Evolutionary conservation across 1,140 invertebrate species (phyloP).

Genomic region (Spodoptera litura): DNA sequence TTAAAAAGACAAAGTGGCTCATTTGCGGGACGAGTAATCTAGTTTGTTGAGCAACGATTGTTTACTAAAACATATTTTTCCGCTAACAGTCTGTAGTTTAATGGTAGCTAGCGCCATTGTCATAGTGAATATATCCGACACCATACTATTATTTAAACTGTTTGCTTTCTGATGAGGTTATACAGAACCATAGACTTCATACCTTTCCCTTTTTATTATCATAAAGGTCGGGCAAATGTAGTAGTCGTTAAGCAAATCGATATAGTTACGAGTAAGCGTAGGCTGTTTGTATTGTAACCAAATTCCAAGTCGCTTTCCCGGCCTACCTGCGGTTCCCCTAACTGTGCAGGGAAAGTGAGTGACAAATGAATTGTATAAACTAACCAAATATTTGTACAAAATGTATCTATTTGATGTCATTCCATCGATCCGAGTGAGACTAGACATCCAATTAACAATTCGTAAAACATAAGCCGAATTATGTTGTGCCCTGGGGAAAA

Average conservation of each 20-base stretch:
- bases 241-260: no score
- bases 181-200: neutral
- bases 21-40: neutral
- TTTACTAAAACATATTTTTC: neutral
- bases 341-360: neutral
- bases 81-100: neutral
- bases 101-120: no score
- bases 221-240: no score
- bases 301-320: neutral
- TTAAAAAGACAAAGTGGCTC: constrained; percentile 22
- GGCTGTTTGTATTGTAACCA: constrained; percentile 12
- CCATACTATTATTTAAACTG: no score
- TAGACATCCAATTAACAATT: constrained; percentile 16
- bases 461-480: neutral
- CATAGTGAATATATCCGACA: no score
- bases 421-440: constrained; percentile 39
- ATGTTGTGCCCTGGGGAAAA: neutral
- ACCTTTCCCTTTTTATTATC: no score
- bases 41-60: neutral
- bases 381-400: constrained; percentile 40
- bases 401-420: constrained; percentile 34
- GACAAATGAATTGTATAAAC: neutral
- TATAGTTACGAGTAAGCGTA: neutral
- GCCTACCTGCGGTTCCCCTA: constrained; percentile 1
- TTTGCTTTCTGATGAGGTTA: no score